Conservation (phyloP, 2,888 invertebrate genomes). For the Chalcis sispes region DNA sequence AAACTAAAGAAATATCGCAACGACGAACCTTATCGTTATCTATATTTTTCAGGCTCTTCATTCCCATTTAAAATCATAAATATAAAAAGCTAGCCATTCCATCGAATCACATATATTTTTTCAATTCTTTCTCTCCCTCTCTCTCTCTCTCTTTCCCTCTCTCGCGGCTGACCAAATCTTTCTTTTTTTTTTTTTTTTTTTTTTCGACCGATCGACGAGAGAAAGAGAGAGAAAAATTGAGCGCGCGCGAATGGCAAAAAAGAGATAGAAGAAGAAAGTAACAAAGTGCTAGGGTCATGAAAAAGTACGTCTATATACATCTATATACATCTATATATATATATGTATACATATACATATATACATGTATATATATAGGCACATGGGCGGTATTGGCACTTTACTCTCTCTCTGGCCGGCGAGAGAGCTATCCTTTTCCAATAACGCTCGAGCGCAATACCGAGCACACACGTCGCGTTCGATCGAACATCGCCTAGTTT, state of each 20-base stretch:
- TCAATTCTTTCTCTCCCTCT: neutral
- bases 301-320: slow-evolving; percentile 14
- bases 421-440: slow-evolving; percentile 38
- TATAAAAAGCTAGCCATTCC: neutral
- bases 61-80: neutral
- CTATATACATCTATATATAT: neutral
- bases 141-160: neutral
- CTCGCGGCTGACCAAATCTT: neutral
- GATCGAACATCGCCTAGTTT: slow-evolving; percentile 26
- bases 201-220: neutral
- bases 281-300: slow-evolving; percentile 32
- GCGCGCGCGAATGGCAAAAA: neutral
- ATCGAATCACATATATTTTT: slow-evolving; percentile 22
- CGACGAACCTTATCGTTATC: neutral
- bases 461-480: neutral
- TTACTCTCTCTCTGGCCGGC: slow-evolving; percentile 2
- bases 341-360: neutral
- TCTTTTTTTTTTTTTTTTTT: too few relatives aligned
- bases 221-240: neutral
- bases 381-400: slow-evolving; percentile 17
- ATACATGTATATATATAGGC: neutral
- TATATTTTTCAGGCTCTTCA: slow-evolving; percentile 11
- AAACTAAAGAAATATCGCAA: neutral
- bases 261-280: slow-evolving; percentile 9
- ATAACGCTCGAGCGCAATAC: slow-evolving; percentile 42